phyloP scores from a whole-genome alignment of 1,140 invertebrate genomes.

The Caerostris darwini region DNA sequence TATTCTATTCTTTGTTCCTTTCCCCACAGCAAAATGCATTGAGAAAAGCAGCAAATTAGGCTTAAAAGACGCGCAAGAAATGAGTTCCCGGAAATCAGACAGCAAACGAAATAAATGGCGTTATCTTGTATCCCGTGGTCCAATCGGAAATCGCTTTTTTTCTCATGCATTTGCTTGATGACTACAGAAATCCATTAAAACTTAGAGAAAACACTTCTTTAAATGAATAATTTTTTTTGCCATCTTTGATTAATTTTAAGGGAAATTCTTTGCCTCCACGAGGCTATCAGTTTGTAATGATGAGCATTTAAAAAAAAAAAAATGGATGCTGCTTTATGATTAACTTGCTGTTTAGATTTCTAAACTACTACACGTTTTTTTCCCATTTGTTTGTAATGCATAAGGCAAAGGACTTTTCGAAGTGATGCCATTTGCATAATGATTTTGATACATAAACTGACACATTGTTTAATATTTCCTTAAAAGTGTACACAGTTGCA shows the following conservation, averaged over 20 bases:
- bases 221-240: neutral
- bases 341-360: no score
- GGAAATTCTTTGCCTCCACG: neutral
- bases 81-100: conserved; percentile 27
- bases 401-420: no score
- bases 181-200: conserved; percentile 19
- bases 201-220: neutral
- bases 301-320: neutral
- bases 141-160: neutral
- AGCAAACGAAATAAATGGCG: conserved; percentile 17
- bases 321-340: neutral
- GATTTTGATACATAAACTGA: no score
- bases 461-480: no score
- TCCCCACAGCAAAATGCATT: neutral
- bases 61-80: neutral
- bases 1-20: neutral
- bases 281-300: neutral
- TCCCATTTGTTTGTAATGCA: no score
- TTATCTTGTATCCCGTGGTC: neutral
- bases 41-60: neutral
- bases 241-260: neutral
- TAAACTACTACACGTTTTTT: no score
- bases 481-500: no score
- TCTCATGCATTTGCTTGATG: neutral
- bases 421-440: no score